Percentiles rank a stretch among this genome's conserved stretches.
These are phyloP conservation scores for Macrostomum lignano DNA, from an alignment of 1,140 invertebrate genomes.

Conservation along the genomic window DNA sequence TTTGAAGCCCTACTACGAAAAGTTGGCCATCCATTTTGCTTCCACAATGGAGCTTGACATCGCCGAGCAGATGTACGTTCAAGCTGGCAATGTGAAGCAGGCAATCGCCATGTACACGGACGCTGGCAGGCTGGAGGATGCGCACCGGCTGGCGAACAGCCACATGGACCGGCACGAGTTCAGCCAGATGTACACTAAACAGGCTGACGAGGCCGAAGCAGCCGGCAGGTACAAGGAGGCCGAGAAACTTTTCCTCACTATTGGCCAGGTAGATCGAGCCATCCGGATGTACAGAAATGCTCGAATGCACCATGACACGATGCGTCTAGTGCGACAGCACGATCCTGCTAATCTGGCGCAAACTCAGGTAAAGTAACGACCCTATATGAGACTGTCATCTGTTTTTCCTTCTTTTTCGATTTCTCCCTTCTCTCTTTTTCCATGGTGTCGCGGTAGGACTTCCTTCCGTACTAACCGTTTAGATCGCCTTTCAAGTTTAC, in stretches of 20 bases:
- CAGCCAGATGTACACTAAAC: not conserved
- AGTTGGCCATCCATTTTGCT: slow-evolving; percentile 41
- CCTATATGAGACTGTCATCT: too few species aligned
- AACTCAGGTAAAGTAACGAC: slow-evolving; percentile 46
- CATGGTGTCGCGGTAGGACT: too few species aligned
- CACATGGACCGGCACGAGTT: slow-evolving; percentile 5
- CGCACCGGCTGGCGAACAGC: slow-evolving; percentile 39
- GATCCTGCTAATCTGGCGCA: slow-evolving; percentile 52
- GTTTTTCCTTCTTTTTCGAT: too few species aligned
- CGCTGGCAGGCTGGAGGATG: slow-evolving; percentile 47
- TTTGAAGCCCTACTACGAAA: slow-evolving; percentile 33
- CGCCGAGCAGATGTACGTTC: slow-evolving; percentile 51
- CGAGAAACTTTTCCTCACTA: slow-evolving; percentile 42
- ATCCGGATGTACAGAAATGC: slow-evolving; percentile 77
- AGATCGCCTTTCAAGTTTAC: too few species aligned
- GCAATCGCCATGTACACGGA: slow-evolving; percentile 45
- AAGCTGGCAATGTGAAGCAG: slow-evolving; percentile 44
- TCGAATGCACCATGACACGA: slow-evolving; percentile 45
- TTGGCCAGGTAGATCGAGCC: slow-evolving; percentile 58
- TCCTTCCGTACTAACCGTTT: too few species aligned
- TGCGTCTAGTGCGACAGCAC: slow-evolving; percentile 53
- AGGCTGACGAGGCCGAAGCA: not conserved
- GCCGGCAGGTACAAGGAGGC: slow-evolving; percentile 1
- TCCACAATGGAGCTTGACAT: slow-evolving; percentile 20
- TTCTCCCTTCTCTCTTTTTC: too few species aligned